Conservation (phyloP, 2,888 invertebrate species). For the Lamproptera curius region DNA sequence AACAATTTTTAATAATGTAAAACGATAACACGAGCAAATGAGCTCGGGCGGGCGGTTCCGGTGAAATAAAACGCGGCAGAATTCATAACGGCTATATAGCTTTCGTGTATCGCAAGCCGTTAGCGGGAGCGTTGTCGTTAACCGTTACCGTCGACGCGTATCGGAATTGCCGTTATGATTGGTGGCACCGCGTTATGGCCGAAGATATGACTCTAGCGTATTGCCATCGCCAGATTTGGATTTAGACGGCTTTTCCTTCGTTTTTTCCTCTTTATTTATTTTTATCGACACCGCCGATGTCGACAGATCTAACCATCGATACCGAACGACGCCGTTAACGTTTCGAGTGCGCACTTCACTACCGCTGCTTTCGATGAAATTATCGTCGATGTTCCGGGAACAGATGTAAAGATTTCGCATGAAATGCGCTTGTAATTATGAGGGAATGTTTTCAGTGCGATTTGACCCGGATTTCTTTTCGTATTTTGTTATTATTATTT, state of each 20-base stretch:
- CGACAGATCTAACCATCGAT: constrained; percentile 2
- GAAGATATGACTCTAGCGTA: constrained; percentile 35
- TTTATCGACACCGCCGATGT: constrained; percentile 9
- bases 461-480: too few species aligned
- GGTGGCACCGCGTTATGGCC: constrained; percentile 44
- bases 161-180: constrained; percentile 64
- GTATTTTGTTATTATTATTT: too few species aligned
- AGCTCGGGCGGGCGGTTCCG: constrained; percentile 38
- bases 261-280: too few species aligned
- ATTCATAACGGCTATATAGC: constrained; percentile 53
- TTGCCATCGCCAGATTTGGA: constrained; percentile 31
- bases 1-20: constrained; percentile 18
- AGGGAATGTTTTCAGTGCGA: too few species aligned
- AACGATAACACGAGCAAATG: constrained; percentile 20
- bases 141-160: constrained; percentile 45
- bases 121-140: constrained; percentile 52
- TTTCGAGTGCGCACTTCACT: constrained; percentile 2
- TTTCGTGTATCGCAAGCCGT: constrained; percentile 45
- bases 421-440: too few species aligned
- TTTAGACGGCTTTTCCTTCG: constrained; percentile 7
- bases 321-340: constrained; percentile 5
- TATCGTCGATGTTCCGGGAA: background rate
- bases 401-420: constrained; percentile 4
- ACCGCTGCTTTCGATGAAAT: constrained; percentile 5
- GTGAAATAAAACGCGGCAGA: constrained; percentile 56